Evolutionary conservation across 2,797 vertebrate species (phyloP).

Genomic region (Calcarius lapponicus): DNA sequence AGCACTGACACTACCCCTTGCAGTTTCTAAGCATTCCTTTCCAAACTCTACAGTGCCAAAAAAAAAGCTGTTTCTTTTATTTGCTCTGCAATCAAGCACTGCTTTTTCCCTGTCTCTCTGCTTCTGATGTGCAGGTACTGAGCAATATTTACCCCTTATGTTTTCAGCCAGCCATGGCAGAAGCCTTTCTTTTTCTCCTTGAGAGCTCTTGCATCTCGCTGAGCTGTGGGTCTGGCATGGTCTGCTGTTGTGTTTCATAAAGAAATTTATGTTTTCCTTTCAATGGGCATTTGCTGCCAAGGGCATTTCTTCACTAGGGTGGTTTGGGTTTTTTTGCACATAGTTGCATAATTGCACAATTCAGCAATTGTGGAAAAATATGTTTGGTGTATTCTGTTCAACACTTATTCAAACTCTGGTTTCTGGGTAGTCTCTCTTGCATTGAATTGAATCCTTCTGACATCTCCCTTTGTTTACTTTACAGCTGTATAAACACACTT

Average conservation of each 20-base stretch:
- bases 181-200: background rate
- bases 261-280: background rate
- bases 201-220: background rate
- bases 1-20: background rate
- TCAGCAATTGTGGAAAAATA: background rate
- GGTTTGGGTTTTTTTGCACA: background rate
- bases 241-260: background rate
- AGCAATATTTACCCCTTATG: background rate
- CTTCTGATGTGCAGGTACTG: background rate
- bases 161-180: background rate
- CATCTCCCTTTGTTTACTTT: background rate
- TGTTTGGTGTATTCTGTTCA: background rate
- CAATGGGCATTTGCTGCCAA: background rate
- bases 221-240: background rate
- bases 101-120: background rate
- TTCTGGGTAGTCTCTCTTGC: background rate
- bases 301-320: background rate
- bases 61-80: background rate
- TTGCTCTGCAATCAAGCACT: background rate
- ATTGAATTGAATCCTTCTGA: background rate
- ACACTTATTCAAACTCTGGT: background rate
- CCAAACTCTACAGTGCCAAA: background rate
- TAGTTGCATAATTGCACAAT: background rate
- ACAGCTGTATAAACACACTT: background rate
- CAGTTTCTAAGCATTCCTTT: background rate